phyloP scores from a whole-genome alignment of 2,797 vertebrate genomes.

The Scolopax rusticola region DNA sequence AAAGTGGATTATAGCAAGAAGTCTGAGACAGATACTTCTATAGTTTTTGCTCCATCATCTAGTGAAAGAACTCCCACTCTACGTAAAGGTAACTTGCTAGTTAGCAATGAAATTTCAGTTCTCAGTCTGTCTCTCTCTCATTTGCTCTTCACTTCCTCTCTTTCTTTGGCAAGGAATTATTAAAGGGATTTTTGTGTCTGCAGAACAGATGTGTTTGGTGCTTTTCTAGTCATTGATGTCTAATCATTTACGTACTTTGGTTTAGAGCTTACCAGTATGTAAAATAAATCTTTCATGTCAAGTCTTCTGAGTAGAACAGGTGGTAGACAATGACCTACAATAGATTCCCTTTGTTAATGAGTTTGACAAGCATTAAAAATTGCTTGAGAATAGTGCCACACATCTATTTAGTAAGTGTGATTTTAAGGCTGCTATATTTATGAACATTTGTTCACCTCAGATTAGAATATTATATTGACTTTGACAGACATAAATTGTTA shows the following conservation, averaged over 20 bases:
- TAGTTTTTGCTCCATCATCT: constrained; percentile 84
- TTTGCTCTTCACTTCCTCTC: neutral
- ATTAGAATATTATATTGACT: neutral
- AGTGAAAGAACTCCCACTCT: constrained; percentile 85
- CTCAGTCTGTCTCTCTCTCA: neutral
- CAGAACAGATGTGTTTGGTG: neutral
- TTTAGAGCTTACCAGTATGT: neutral
- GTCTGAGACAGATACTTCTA: constrained; percentile 89
- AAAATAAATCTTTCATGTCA: neutral
- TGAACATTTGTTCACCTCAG: neutral
- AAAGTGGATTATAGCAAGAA: constrained; percentile 95
- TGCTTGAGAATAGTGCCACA: neutral
- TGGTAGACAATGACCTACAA: neutral
- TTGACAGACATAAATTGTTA: neutral
- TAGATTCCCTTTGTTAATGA: neutral
- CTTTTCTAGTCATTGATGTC: neutral
- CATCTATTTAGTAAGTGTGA: rapidly evolving
- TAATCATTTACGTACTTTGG: neutral
- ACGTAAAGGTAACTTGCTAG: constrained; percentile 87
- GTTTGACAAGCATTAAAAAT: neutral
- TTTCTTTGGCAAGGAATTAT: neutral
- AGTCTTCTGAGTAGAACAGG: neutral
- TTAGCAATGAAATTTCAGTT: neutral
- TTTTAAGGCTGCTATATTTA: neutral
- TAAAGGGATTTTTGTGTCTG: neutral